Conservation (phyloP, 2,888 invertebrate species). For the Noctuana brunneofusca region DNA sequence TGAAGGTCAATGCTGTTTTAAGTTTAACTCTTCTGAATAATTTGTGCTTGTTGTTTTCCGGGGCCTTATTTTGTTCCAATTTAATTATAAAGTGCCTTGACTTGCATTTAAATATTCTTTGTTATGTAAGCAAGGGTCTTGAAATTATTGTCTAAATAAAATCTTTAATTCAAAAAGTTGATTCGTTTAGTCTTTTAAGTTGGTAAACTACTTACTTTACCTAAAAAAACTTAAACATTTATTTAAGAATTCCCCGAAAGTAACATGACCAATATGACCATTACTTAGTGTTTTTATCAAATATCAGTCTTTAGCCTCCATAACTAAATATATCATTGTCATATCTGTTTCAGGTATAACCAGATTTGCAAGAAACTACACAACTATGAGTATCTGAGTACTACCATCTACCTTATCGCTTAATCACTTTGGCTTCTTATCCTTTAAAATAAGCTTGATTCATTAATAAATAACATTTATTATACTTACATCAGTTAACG, state of each 20-base stretch:
- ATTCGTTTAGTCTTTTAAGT: not conserved
- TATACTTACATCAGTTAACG: too few relatives aligned
- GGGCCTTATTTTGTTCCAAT: conserved; percentile 4
- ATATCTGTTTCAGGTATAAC: conserved; percentile 13
- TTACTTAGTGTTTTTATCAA: too few relatives aligned
- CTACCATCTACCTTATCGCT: not conserved
- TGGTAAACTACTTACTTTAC: not conserved
- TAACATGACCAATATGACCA: too few relatives aligned
- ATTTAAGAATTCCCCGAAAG: not conserved
- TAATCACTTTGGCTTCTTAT: not conserved
- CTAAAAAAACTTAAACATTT: not conserved
- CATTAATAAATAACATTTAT: too few relatives aligned
- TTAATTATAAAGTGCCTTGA: not conserved
- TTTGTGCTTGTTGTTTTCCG: conserved; percentile 28
- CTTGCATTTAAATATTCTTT: not conserved
- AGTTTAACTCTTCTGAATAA: conserved; percentile 22
- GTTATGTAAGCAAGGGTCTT: too few relatives aligned
- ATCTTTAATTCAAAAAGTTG: too few relatives aligned
- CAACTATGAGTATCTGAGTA: not conserved
- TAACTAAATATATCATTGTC: not conserved
- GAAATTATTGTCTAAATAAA: too few relatives aligned
- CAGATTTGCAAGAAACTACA: not conserved
- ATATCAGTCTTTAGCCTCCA: too few relatives aligned
- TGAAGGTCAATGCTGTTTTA: conserved; percentile 30
- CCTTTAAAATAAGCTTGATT: not conserved